phyloP scores from a whole-genome alignment of 2,888 invertebrate species.

The Rosalia funebris region DNA sequence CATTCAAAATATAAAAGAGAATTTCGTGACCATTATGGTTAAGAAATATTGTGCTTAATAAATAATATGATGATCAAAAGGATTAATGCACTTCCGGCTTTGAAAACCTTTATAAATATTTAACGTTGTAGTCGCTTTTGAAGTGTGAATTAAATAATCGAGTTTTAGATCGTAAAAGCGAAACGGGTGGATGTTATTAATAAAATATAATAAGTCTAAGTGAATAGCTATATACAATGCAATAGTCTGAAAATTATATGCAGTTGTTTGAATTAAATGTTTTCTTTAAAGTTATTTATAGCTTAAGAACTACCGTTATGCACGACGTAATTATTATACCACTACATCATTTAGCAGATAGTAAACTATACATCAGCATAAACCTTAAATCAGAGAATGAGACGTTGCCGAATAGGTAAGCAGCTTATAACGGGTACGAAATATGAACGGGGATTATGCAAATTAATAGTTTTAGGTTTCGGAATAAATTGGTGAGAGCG shows the following conservation, averaged over 20 bases:
- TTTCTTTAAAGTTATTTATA: constrained; percentile 40
- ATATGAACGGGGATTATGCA: neutral
- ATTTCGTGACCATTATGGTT: too few relatives aligned
- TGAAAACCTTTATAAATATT: constrained; percentile 22
- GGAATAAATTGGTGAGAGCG: neutral
- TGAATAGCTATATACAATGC: constrained; percentile 33
- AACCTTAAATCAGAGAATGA: constrained; percentile 3
- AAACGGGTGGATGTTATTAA: constrained; percentile 35
- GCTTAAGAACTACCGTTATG: constrained; percentile 16
- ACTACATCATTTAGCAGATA: neutral
- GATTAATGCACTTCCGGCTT: constrained; percentile 13
- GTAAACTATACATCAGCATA: neutral
- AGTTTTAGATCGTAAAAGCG: constrained; percentile 27
- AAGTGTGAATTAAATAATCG: constrained; percentile 30
- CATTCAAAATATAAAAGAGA: neutral
- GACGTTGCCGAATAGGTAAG: neutral
- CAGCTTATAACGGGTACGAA: neutral
- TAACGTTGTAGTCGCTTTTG: constrained; percentile 16
- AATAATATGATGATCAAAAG: constrained; percentile 1
- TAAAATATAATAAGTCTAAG: constrained; percentile 41
- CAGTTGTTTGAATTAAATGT: constrained; percentile 39
- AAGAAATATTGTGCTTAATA: constrained; percentile 5
- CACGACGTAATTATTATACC: constrained; percentile 17
- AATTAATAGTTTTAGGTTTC: neutral
- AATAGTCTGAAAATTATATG: constrained; percentile 13